Conservation (phyloP, 92 coral and sea anemone species). For the Zoanthus sociatus region DNA sequence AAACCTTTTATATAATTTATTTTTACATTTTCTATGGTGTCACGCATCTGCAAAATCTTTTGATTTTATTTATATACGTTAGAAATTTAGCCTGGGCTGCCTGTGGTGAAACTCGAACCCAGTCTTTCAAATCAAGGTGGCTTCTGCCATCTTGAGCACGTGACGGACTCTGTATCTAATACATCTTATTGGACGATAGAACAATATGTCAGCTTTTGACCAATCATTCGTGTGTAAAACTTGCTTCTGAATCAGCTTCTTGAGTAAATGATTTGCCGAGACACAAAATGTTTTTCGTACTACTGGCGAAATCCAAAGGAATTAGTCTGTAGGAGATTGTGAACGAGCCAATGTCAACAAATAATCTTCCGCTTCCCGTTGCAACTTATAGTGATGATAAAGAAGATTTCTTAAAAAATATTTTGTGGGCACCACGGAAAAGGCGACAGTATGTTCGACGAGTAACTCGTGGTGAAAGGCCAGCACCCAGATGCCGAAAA, state of each 20-base stretch:
- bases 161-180: background rate
- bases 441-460: constrained; percentile 42
- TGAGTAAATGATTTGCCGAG: background rate
- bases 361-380: background rate
- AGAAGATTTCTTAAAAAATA: constrained; percentile 34
- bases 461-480: constrained; percentile 25
- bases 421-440: constrained; percentile 51
- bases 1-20: too few relatives aligned
- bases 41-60: too few relatives aligned
- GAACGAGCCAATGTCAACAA: background rate
- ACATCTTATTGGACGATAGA: constrained; percentile 23
- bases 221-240: background rate
- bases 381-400: constrained; percentile 2
- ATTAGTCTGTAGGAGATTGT: background rate
- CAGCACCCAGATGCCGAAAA: constrained; percentile 25
- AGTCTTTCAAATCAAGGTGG: too few relatives aligned
- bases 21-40: too few relatives aligned
- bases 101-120: too few relatives aligned
- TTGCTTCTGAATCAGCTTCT: constrained; percentile 17
- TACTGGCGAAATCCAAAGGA: background rate
- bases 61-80: too few relatives aligned
- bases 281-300: too few relatives aligned
- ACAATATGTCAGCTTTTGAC: constrained; percentile 19
- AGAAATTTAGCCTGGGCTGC: too few relatives aligned
- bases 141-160: background rate